Conservation (phyloP, 53 echinoderm and acorn worm genomes). For the Holothuria scabra region DNA sequence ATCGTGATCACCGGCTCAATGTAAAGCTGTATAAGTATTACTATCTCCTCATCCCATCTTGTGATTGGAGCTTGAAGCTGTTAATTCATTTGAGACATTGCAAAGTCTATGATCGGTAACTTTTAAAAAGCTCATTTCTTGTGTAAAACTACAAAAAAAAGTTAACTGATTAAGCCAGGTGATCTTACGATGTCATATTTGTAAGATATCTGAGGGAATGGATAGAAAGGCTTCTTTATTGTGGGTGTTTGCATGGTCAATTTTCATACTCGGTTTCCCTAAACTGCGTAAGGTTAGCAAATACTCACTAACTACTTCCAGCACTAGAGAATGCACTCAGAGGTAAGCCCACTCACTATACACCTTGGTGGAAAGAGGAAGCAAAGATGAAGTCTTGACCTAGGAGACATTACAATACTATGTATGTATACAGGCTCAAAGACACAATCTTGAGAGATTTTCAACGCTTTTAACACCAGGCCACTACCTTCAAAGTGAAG, state of each 20-base stretch:
- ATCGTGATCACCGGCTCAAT: too few relatives aligned
- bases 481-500: constrained; percentile 1
- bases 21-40: too few relatives aligned
- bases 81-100: constrained; percentile 16
- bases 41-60: constrained; percentile 6
- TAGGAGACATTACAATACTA: too few relatives aligned
- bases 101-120: constrained; percentile 10
- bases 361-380: too few relatives aligned
- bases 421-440: too few relatives aligned
- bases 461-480: neutral
- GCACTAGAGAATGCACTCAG: neutral
- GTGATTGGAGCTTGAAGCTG: neutral
- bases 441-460: too few relatives aligned
- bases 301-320: neutral
- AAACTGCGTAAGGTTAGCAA: constrained; percentile 9
- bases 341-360: too few relatives aligned
- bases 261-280: constrained; percentile 15
- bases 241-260: constrained; percentile 12
- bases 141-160: constrained; percentile 16
- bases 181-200: too few relatives aligned
- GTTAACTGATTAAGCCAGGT: neutral
- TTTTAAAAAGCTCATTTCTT: constrained; percentile 18
- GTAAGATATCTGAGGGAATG: constrained; percentile 25
- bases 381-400: too few relatives aligned
- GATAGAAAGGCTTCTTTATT: constrained; percentile 14